Evolutionary conservation across 2,113 vertebrate species (phyloP).

Genomic region (Numenius arquata): DNA sequence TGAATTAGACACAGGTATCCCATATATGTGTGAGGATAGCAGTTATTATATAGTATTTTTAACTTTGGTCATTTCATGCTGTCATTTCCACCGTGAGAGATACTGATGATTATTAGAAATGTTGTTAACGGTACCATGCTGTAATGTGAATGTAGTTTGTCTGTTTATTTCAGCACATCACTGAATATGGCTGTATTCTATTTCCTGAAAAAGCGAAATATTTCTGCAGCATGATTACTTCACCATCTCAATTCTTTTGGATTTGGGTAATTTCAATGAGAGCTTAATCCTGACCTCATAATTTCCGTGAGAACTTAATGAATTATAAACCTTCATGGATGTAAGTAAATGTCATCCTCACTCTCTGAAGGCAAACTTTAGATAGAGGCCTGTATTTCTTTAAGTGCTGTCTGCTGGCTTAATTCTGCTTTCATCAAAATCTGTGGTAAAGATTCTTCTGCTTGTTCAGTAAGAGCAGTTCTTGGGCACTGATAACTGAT

Average conservation of each 20-base stretch:
- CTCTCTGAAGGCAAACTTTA: neutral
- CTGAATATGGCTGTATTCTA: neutral
- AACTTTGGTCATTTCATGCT: neutral
- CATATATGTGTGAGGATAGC: accelerated
- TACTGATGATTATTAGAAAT: neutral
- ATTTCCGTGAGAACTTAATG: neutral
- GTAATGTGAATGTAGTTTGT: neutral
- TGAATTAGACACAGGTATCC: neutral
- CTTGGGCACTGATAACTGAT: neutral
- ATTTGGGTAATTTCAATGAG: neutral
- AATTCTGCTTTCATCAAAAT: neutral
- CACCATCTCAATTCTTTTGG: neutral
- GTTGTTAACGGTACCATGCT: neutral
- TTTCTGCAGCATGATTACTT: neutral
- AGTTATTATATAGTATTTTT: neutral
- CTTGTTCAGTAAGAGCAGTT: neutral
- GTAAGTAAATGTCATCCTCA: neutral
- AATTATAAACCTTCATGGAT: neutral
- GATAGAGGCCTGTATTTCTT: neutral
- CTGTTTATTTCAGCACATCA: neutral
- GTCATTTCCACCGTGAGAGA: neutral
- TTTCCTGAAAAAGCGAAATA: neutral
- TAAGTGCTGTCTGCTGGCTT: neutral
- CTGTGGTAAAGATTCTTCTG: neutral
- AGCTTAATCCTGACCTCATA: neutral